These are phyloP conservation scores for Copidosoma aretas DNA, from an alignment of 2,888 invertebrate genomes.

Conservation along the genomic window DNA sequence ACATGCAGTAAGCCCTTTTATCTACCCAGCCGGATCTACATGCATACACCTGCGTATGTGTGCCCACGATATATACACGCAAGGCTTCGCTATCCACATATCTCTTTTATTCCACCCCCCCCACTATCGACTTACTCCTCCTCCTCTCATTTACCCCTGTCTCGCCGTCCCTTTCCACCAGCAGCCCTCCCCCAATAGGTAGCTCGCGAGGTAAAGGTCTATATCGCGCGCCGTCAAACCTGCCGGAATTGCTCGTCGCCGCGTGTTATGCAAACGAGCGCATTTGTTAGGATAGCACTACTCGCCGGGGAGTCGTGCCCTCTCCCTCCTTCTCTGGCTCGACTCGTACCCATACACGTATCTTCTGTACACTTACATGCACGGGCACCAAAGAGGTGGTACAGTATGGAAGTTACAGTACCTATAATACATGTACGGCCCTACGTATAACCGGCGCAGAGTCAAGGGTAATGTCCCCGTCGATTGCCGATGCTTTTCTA, in stretches of 20 bases:
- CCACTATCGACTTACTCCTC: conserved; percentile 32
- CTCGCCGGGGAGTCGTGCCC: conserved; percentile 59
- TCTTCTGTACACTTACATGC: not conserved
- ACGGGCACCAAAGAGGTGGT: not conserved
- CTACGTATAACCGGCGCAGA: not conserved
- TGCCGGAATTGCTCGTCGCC: conserved; percentile 62
- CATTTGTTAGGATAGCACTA: conserved; percentile 62
- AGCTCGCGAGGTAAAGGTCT: conserved; percentile 55
- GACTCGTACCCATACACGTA: conserved; percentile 14
- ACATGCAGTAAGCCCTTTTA: conserved; percentile 23
- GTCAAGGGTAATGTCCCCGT: conserved; percentile 45
- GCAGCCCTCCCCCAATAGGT: not conserved
- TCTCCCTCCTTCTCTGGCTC: conserved; percentile 36
- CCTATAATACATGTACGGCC: too few relatives aligned
- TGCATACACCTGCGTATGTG: not conserved
- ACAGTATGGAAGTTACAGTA: too few relatives aligned
- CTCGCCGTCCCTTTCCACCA: not conserved
- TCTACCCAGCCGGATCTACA: conserved; percentile 30
- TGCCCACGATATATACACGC: not conserved
- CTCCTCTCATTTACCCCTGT: conserved; percentile 28
- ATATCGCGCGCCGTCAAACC: conserved; percentile 63
- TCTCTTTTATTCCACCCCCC: conserved; percentile 20
- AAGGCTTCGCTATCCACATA: conserved; percentile 18
- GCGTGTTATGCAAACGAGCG: conserved; percentile 63
- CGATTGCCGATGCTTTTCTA: conserved; percentile 38